Percentiles rank a stretch among this genome's conserved stretches.
Evolutionary conservation across 2,113 vertebrate species (phyloP).

Genomic region (Chloebia gouldiae): DNA sequence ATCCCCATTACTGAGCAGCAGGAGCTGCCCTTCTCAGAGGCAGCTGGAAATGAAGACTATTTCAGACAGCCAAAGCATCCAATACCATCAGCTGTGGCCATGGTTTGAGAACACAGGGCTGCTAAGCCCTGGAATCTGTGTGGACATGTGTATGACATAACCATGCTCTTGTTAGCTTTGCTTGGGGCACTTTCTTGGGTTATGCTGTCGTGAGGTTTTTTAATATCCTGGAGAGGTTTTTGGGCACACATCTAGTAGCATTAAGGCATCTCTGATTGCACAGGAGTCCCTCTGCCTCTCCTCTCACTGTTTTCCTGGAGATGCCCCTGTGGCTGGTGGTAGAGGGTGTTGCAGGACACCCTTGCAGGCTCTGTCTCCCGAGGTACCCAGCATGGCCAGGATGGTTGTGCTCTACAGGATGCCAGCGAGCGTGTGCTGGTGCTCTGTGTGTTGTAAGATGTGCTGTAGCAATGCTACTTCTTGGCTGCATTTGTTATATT

Average conservation of each 20-base stretch:
- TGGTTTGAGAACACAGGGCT: accelerated
- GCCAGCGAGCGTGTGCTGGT: not conserved
- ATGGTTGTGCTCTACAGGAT: not conserved
- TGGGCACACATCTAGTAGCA: not conserved
- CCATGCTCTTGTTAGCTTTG: not conserved
- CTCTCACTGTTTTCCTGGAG: not conserved
- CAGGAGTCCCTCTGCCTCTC: not conserved
- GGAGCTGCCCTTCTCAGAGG: not conserved
- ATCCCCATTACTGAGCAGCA: not conserved
- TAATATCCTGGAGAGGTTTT: not conserved
- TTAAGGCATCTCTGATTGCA: not conserved
- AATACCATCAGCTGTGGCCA: not conserved
- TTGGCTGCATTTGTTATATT: not conserved
- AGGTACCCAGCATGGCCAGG: not conserved
- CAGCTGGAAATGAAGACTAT: not conserved
- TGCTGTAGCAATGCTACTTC: not conserved
- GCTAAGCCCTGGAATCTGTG: not conserved
- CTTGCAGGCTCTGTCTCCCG: not conserved
- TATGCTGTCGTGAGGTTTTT: not conserved
- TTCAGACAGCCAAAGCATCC: not conserved
- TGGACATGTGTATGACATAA: accelerated
- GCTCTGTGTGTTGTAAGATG: not conserved
- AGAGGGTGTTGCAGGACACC: not conserved
- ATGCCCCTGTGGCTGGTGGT: not conserved
- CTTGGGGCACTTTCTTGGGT: not conserved